Conservation (phyloP, 2,113 vertebrate genomes). For the Brachirus orientalis region DNA sequence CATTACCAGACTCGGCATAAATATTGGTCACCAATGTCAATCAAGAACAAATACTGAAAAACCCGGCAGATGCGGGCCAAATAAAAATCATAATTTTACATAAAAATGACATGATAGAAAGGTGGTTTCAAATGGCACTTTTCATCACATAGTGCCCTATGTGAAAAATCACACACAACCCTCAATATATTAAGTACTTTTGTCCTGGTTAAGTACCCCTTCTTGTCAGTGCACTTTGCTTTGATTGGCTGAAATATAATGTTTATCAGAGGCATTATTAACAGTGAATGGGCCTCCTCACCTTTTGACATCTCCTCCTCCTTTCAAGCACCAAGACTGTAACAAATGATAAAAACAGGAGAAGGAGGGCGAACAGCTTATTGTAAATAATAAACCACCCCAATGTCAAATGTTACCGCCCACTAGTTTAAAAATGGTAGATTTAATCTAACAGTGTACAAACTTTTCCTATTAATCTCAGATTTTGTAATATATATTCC, state of each 20-base stretch:
- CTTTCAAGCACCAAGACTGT: slow-evolving; percentile 49
- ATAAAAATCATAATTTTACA: slow-evolving; percentile 55
- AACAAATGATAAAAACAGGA: slow-evolving; percentile 30
- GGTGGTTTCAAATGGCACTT: slow-evolving; percentile 69
- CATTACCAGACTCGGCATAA: slow-evolving; percentile 60
- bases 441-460: slow-evolving; percentile 61
- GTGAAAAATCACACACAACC: slow-evolving; percentile 48
- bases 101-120: slow-evolving; percentile 47
- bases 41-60: slow-evolving; percentile 62
- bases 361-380: slow-evolving; percentile 37
- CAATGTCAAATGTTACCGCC: slow-evolving; percentile 31
- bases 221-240: slow-evolving; percentile 79
- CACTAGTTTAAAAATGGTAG: slow-evolving; percentile 23
- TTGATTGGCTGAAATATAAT: slow-evolving; percentile 76
- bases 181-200: slow-evolving; percentile 72
- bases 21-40: slow-evolving; percentile 45
- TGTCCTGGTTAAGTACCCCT: slow-evolving; percentile 74
- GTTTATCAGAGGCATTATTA: slow-evolving; percentile 57
- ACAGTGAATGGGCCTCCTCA: slow-evolving; percentile 26
- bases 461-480: slow-evolving; percentile 55
- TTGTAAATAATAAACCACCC: slow-evolving; percentile 39
- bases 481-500: slow-evolving; percentile 56
- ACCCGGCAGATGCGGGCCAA: slow-evolving; percentile 32
- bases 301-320: slow-evolving; percentile 45
- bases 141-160: slow-evolving; percentile 63